Percentiles rank a stretch among this genome's conserved stretches.
These are phyloP conservation scores for Telenomus remus DNA, from an alignment of 1,140 invertebrate species.

Conservation along the genomic window DNA sequence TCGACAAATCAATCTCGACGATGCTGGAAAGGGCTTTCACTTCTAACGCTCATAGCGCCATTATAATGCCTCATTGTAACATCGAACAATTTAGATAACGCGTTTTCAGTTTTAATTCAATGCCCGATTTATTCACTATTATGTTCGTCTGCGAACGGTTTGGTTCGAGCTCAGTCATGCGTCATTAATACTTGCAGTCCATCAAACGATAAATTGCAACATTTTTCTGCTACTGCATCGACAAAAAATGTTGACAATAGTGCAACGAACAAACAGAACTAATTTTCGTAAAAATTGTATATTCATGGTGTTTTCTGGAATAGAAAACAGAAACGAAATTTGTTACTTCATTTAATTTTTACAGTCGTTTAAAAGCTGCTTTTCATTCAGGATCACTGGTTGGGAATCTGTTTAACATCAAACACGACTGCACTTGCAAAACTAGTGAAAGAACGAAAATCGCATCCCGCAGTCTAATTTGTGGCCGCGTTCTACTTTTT, in stretches of 20 bases:
- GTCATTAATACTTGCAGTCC: no score
- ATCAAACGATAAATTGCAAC: no score
- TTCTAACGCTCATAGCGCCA: not conserved
- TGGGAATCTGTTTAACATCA: constrained; percentile 13
- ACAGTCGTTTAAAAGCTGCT: not conserved
- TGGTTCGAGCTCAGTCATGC: no score
- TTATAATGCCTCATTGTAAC: constrained; percentile 1
- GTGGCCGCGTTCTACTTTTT: constrained; percentile 34
- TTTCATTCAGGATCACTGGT: constrained; percentile 14
- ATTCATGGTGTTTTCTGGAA: no score
- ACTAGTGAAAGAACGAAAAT: constrained; percentile 24
- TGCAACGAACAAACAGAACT: no score
- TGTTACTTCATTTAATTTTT: no score
- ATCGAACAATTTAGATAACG: constrained; percentile 11
- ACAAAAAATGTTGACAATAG: no score
- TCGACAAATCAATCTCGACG: constrained; percentile 3
- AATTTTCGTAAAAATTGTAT: no score
- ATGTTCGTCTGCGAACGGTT: no score
- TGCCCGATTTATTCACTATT: no score
- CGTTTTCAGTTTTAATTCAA: constrained; percentile 1
- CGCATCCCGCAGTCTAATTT: constrained; percentile 31
- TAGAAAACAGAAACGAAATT: no score
- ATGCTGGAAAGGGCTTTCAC: not conserved
- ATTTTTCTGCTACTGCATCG: no score
- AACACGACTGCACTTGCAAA: constrained; percentile 10